phyloP scores from a whole-genome alignment of 2,888 invertebrate species.

The Drosophila suboccidentalis region DNA sequence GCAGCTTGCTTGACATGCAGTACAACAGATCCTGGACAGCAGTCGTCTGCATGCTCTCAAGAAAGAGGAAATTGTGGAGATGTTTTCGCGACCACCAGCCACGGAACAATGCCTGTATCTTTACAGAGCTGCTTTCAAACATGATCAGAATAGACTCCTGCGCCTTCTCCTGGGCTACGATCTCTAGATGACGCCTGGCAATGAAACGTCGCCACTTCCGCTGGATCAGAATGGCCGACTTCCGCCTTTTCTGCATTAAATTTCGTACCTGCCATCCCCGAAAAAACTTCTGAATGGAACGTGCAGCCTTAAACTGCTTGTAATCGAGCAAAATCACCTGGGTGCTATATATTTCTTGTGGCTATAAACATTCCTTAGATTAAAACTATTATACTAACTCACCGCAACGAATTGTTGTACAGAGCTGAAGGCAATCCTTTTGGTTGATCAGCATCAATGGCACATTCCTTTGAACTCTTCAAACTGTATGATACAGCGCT shows the following conservation, averaged over 20 bases:
- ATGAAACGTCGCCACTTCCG: conserved; percentile 67
- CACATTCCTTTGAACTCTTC: neutral
- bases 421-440: neutral
- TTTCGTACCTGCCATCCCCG: conserved; percentile 64
- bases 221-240: conserved; percentile 66
- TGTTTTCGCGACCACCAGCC: conserved; percentile 79
- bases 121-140: conserved; percentile 52
- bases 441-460: neutral
- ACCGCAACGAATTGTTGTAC: conserved; percentile 6
- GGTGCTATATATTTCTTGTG: conserved; percentile 39
- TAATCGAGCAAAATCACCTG: conserved; percentile 65
- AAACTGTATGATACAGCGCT: neutral
- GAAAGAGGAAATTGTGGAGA: conserved; percentile 64
- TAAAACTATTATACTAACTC: neutral
- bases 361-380: neutral
- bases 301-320: conserved; percentile 75
- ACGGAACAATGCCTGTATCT: conserved; percentile 78
- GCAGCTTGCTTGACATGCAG: conserved; percentile 70
- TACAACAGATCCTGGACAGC: conserved; percentile 68
- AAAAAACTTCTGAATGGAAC: conserved; percentile 69
- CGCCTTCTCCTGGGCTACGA: conserved; percentile 37
- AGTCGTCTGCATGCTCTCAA: conserved; percentile 55
- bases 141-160: conserved; percentile 43
- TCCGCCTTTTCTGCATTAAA: neutral
- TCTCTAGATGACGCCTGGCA: conserved; percentile 21